phyloP scores from a whole-genome alignment of 2,797 vertebrate species.

The Chelidonichthys spinosus region DNA sequence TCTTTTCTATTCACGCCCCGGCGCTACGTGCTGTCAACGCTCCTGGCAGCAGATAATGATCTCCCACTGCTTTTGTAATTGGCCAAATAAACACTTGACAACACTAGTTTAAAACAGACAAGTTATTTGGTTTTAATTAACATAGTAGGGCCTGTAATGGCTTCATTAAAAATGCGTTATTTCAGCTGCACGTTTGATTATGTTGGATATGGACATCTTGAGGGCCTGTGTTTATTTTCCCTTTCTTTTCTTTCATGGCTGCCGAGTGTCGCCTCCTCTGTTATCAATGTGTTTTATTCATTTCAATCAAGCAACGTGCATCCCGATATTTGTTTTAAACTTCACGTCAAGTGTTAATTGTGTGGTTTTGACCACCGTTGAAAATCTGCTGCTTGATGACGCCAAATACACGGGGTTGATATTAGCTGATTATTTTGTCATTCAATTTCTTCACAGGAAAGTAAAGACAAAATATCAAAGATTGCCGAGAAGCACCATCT shows the following conservation, averaged over 20 bases:
- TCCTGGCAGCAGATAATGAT: conserved; percentile 96
- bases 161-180: conserved; percentile 88
- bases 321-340: conserved; percentile 77
- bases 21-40: conserved; percentile 81
- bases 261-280: conserved; percentile 64
- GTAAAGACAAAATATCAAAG: conserved; percentile 69
- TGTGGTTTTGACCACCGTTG: conserved; percentile 56
- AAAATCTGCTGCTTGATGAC: conserved; percentile 47
- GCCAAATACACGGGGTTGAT: conserved; percentile 48
- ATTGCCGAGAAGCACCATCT: conserved; percentile 71
- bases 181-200: conserved; percentile 86
- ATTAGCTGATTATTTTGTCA: conserved; percentile 57
- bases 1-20: conserved; percentile 79
- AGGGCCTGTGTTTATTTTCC: conserved; percentile 80
- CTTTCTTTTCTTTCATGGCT: conserved; percentile 72
- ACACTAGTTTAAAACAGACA: conserved; percentile 89
- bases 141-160: conserved; percentile 84
- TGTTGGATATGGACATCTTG: conserved; percentile 78
- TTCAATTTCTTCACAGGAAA: conserved; percentile 47
- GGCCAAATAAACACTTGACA: conserved; percentile 97
- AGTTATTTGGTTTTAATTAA: conserved; percentile 90
- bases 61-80: conserved; percentile 99
- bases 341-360: conserved; percentile 65
- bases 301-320: conserved; percentile 71
- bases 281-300: conserved; percentile 76